A percentile compares a stretch with the other conserved stretches of the same genome.
Conservation (phyloP, 30 jellyfish, hydroid and myxozoan genomes). For the Phacellophora camtschatica region DNA sequence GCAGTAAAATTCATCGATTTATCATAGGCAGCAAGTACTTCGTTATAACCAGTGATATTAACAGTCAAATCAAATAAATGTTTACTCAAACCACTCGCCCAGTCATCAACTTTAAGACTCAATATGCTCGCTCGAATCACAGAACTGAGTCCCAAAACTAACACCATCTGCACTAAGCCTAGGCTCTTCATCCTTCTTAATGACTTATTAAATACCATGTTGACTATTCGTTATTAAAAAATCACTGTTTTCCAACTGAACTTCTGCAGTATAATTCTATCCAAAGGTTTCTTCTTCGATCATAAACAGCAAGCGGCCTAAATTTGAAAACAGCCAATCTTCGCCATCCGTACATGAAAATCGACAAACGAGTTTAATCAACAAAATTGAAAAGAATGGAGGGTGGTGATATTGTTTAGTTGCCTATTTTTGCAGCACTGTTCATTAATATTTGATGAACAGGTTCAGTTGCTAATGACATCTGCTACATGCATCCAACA, state of each 20-base stretch:
- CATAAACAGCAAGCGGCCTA: not conserved
- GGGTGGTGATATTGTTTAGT: constrained; percentile 57
- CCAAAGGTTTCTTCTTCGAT: not conserved
- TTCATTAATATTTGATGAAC: constrained; percentile 39
- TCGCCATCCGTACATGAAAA: not conserved
- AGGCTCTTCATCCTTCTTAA: not conserved
- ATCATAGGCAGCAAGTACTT: constrained; percentile 2
- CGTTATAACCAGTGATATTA: constrained; percentile 31
- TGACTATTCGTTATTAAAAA: not conserved
- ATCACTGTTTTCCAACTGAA: not conserved
- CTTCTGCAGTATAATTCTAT: not conserved
- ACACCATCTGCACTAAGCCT: not conserved
- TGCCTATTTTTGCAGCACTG: constrained; percentile 55
- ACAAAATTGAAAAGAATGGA: constrained; percentile 33
- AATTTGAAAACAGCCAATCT: not conserved
- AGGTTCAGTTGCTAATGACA: constrained; percentile 42
- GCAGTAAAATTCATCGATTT: not conserved
- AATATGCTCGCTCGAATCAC: not conserved
- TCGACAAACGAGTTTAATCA: constrained; percentile 32
- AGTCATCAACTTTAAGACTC: not conserved
- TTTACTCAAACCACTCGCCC: constrained; percentile 21
- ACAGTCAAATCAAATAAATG: constrained; percentile 8
- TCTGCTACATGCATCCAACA: constrained; percentile 7
- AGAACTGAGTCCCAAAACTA: not conserved
- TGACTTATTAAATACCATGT: not conserved